Percentiles rank a stretch among this genome's conserved stretches.
phyloP scores from a whole-genome alignment of 1,140 invertebrate species.

The Drosophila erecta region DNA sequence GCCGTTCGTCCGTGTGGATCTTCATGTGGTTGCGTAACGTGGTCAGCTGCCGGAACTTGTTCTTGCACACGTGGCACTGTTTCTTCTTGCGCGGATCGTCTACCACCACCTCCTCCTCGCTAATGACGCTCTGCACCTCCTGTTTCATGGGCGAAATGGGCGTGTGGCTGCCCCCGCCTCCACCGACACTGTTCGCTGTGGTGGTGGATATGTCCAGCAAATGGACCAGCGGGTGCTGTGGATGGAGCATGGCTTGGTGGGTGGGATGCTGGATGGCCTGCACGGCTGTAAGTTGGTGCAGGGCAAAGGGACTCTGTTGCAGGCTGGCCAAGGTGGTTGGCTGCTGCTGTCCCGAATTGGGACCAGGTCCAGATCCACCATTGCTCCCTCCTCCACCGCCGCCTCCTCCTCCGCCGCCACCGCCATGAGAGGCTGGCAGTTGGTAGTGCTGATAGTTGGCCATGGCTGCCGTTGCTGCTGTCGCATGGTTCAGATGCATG shows the following conservation, averaged over 20 bases:
- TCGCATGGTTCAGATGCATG: conserved; percentile 84
- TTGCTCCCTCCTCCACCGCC: conserved; percentile 19
- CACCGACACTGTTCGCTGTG: conserved; percentile 69
- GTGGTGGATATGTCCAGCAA: conserved; percentile 79
- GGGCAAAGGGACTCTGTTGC: conserved; percentile 73
- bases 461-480: conserved; percentile 78
- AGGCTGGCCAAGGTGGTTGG: conserved; percentile 70
- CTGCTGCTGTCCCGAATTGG: conserved; percentile 56
- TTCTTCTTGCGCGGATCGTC: conserved; percentile 83
- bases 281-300: conserved; percentile 79
- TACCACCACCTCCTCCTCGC: conserved; percentile 70
- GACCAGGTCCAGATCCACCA: conserved; percentile 38
- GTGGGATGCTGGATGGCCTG: conserved; percentile 83
- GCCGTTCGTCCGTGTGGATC: conserved; percentile 83
- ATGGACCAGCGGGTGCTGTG: conserved; percentile 79
- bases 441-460: conserved; percentile 82
- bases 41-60: conserved; percentile 83
- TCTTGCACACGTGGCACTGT: conserved; percentile 84
- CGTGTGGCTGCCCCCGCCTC: conserved; percentile 59
- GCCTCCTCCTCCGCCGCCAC: conserved; percentile 39
- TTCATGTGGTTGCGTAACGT: conserved; percentile 84
- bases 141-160: conserved; percentile 77
- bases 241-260: conserved; percentile 82
- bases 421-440: conserved; percentile 65
- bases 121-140: conserved; percentile 78